These are phyloP conservation scores for Nematolebias whitei DNA, from an alignment of 2,113 vertebrate genomes.

Conservation along the genomic window DNA sequence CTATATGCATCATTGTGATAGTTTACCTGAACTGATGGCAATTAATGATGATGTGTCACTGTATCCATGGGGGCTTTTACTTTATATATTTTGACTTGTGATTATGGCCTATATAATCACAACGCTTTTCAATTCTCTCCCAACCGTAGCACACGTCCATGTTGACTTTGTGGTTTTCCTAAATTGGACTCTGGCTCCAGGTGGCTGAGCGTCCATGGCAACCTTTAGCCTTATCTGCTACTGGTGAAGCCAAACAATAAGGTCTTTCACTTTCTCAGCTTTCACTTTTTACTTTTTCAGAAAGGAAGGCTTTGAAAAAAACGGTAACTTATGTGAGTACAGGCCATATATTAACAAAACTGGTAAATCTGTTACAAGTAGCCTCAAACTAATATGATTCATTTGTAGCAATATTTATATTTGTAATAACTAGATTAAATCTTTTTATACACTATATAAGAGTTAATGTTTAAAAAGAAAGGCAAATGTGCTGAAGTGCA, in stretches of 20 bases:
- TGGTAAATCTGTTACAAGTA: conserved; percentile 1
- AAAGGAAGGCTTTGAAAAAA: conserved; percentile 67
- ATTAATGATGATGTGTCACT: conserved; percentile 73
- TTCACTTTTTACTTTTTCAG: conserved; percentile 73
- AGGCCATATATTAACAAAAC: background rate
- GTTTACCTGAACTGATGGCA: conserved; percentile 73
- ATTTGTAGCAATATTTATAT: too few species aligned
- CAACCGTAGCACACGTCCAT: conserved; percentile 87
- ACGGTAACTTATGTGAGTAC: conserved; percentile 39
- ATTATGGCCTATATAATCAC: conserved; percentile 84
- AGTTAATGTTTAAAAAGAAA: too few species aligned
- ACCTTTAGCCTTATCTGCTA: conserved; percentile 92
- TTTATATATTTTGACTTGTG: conserved; percentile 90
- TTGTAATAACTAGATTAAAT: too few species aligned
- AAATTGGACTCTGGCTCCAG: conserved; percentile 95
- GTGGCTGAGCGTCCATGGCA: conserved; percentile 88
- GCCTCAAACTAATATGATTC: background rate
- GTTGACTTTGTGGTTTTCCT: conserved; percentile 97
- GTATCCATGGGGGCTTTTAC: conserved; percentile 82
- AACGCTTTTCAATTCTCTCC: conserved; percentile 79
- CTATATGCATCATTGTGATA: conserved; percentile 72
- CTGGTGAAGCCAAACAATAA: conserved; percentile 86
- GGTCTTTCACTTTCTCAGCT: conserved; percentile 82
- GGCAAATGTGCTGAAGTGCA: too few species aligned
- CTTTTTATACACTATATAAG: too few species aligned